Evolutionary conservation across 2,797 vertebrate genomes (phyloP).

Genomic region (Arrhamphus sclerolepis): DNA sequence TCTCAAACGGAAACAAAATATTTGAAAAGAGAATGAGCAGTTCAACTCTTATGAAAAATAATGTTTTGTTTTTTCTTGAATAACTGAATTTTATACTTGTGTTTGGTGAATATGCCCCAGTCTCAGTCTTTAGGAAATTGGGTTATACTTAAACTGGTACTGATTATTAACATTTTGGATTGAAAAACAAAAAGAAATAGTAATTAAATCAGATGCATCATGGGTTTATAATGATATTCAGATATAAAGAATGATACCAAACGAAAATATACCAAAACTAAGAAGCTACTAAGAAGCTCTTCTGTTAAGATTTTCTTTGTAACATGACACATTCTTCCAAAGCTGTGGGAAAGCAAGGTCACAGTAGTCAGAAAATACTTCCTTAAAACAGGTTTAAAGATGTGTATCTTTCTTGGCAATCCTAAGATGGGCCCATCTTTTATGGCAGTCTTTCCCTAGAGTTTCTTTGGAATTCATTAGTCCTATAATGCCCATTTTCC

Average conservation of each 20-base stretch:
- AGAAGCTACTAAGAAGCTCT: conserved; percentile 6
- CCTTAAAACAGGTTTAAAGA: conserved; percentile 56
- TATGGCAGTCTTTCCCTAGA: conserved; percentile 70
- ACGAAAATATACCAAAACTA: conserved; percentile 1
- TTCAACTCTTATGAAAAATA: too few species aligned
- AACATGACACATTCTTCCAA: neutral
- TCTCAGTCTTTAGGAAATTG: too few species aligned
- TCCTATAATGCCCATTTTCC: conserved; percentile 75
- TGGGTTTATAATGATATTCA: conserved; percentile 2
- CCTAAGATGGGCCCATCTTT: conserved; percentile 54
- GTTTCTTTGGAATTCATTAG: conserved; percentile 74
- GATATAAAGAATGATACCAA: neutral
- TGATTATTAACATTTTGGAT: too few species aligned
- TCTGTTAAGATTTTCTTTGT: conserved; percentile 8
- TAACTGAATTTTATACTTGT: too few species aligned
- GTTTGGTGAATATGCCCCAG: too few species aligned
- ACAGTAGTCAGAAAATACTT: conserved; percentile 39
- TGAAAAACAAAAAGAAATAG: too few species aligned
- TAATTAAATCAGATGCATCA: neutral
- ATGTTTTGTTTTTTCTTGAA: too few species aligned
- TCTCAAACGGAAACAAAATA: too few species aligned
- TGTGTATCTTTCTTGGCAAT: conserved; percentile 65
- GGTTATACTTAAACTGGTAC: too few species aligned
- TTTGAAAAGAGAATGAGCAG: too few species aligned
- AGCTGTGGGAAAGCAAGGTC: conserved; percentile 66